Evolutionary conservation across 2,888 invertebrate species (phyloP), one percentile per base, ranked within the genome.

Genomic region (Adelognathus sp.): DNA sequence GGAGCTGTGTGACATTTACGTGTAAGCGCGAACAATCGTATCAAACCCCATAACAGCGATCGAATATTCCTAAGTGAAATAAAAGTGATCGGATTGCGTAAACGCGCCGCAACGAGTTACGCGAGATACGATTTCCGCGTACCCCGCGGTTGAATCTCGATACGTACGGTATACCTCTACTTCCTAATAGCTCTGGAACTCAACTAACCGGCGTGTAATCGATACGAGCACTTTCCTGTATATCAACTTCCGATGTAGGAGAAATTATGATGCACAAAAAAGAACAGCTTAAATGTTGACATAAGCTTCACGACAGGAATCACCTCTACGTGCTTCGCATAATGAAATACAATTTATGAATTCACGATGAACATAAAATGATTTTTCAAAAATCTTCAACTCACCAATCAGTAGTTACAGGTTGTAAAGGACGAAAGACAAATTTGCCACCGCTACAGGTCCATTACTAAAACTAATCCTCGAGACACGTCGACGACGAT

Each of bases 61-160:
- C 39, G 46, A 60, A 33, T 44, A 44, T 50, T 11, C 3, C 46
- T 11, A 11, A 14, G 9, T 14, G 29, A 31, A 24, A 50, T 54
- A 72, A 67, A 63, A 33, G 33, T 18, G 33, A 63, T 61, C 24
- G 7, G 21, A 63, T 75, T 71, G 66, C 75, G 71, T 71, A 75
- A 79, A 79, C 44, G 21, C 39, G 44, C 29, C 21, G 36, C 58
- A 46, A 29, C 39, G 54, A 64, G 27, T 54, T 67, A 60, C 24
- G 9, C 75, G 75, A 67, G 75, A 72, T 46, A 79, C 71, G 61
- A 79, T 70, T 79, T 79, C 75, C 75, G 71, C 79, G 52, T 79
- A 61, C 71, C 67, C 79, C 66, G 79, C 46, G 75, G 79, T 75
- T 71, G 75, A 75, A 75, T 79, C 75, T 75, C 79, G 75, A 79